These are phyloP conservation scores for Protobothrops flavoviridis DNA, from an alignment of 2,113 vertebrate species.

Conservation along the genomic window DNA sequence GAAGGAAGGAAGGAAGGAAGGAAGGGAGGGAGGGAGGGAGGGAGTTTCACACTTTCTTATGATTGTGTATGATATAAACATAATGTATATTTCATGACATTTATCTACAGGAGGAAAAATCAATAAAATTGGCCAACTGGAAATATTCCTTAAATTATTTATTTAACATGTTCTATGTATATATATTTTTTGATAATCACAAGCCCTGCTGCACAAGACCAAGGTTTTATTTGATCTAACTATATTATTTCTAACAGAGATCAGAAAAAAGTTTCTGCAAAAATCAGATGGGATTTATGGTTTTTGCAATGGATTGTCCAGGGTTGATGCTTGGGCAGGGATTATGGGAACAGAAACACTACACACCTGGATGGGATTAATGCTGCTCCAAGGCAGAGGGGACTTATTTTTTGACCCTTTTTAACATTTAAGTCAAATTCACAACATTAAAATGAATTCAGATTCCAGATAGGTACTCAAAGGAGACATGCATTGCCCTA, in stretches of 20 bases:
- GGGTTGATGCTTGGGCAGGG: background rate
- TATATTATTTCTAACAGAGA: background rate
- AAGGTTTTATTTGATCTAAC: background rate
- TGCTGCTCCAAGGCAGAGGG: background rate
- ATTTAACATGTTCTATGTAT: background rate
- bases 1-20: too few relatives aligned
- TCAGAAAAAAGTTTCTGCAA: background rate
- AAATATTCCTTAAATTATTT: background rate
- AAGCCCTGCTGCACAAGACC: background rate
- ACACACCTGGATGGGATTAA: background rate
- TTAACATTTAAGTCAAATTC: background rate
- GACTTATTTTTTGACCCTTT: background rate
- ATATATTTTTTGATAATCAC: background rate
- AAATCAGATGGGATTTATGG: background rate
- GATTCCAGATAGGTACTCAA: background rate
- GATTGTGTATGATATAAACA: background rate
- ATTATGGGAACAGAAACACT: background rate
- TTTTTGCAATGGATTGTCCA: background rate
- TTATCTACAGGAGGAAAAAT: background rate
- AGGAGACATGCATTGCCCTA: too few relatives aligned
- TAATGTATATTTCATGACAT: background rate
- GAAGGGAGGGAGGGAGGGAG: too few relatives aligned
- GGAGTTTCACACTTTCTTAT: background rate
- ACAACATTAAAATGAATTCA: background rate
- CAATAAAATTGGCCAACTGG: background rate